Percentiles rank a stretch among this genome's conserved stretches.
Evolutionary conservation across 2,888 invertebrate species (phyloP).

Genomic region (Colletes collaris): DNA sequence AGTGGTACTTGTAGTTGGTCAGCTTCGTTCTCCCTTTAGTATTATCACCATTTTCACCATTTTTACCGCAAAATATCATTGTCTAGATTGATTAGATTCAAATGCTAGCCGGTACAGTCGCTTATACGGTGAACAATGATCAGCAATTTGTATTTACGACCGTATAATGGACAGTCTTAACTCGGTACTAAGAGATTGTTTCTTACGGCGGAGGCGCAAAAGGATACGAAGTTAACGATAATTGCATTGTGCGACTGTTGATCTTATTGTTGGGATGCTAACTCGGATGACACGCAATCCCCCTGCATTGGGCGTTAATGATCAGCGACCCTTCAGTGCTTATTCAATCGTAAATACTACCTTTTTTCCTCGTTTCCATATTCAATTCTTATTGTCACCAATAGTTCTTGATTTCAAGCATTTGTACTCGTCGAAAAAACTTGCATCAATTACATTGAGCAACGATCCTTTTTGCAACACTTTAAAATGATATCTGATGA

Average conservation of each 20-base stretch:
- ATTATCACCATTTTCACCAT: neutral
- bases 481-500: neutral
- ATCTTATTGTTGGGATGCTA: conserved; percentile 42
- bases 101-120: conserved; percentile 2
- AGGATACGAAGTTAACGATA: conserved; percentile 49
- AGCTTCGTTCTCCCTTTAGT: neutral
- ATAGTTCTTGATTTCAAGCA: neutral
- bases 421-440: neutral
- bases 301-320: conserved; percentile 50
- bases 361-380: conserved; percentile 33
- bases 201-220: conserved; percentile 28
- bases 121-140: conserved; percentile 38
- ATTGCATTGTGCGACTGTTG: conserved; percentile 49
- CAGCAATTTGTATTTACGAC: conserved; percentile 46
- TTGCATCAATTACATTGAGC: neutral
- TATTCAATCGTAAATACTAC: conserved; percentile 18
- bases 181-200: conserved; percentile 16
- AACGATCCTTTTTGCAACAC: neutral
- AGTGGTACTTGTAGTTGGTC: too few species aligned
- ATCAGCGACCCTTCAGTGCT: conserved; percentile 22
- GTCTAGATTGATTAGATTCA: conserved; percentile 7
- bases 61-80: neutral
- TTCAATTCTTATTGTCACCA: conserved; percentile 17
- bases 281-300: conserved; percentile 36
- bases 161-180: conserved; percentile 38